phyloP scores from a whole-genome alignment of 2,888 invertebrate genomes.

The Mechanitis mazaeus region DNA sequence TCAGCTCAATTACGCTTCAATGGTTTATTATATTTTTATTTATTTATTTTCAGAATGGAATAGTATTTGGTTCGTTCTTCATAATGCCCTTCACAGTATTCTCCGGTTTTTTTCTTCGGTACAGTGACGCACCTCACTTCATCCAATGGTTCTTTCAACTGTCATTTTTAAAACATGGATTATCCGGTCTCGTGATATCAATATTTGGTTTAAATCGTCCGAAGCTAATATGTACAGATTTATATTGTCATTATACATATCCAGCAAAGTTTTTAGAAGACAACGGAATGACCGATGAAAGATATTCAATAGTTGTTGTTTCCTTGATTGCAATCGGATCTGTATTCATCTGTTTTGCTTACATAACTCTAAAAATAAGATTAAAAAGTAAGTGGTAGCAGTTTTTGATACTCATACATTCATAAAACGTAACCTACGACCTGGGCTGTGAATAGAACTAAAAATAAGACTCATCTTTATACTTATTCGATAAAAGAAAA shows the following conservation, averaged over 20 bases:
- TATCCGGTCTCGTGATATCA: conserved; percentile 88
- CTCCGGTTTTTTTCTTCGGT: conserved; percentile 93
- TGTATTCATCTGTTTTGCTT: conserved; percentile 79
- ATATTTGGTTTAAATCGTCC: conserved; percentile 89
- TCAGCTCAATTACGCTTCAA: no score
- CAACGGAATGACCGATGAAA: conserved; percentile 81
- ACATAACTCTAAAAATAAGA: conserved; percentile 80
- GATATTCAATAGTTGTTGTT: conserved; percentile 80
- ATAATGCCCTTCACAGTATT: conserved; percentile 92
- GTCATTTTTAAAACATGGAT: conserved; percentile 92
- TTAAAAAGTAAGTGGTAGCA: conserved; percentile 72
- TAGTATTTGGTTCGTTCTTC: conserved; percentile 91
- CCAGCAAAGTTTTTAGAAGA: conserved; percentile 85
- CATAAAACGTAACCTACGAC: background rate
- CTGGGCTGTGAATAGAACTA: no score
- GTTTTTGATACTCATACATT: background rate
- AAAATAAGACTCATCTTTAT: no score
- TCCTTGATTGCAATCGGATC: conserved; percentile 81
- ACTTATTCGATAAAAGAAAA: no score
- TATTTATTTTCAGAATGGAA: conserved; percentile 83
- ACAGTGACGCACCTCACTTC: conserved; percentile 85
- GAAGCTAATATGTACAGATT: conserved; percentile 83
- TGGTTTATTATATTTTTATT: background rate
- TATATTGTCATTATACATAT: conserved; percentile 84
- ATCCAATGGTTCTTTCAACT: conserved; percentile 91